Evolutionary conservation across 2,797 vertebrate genomes (phyloP), one percentile per base, ranked within the genome.

Genomic region (Ctenosaura bakeri): DNA sequence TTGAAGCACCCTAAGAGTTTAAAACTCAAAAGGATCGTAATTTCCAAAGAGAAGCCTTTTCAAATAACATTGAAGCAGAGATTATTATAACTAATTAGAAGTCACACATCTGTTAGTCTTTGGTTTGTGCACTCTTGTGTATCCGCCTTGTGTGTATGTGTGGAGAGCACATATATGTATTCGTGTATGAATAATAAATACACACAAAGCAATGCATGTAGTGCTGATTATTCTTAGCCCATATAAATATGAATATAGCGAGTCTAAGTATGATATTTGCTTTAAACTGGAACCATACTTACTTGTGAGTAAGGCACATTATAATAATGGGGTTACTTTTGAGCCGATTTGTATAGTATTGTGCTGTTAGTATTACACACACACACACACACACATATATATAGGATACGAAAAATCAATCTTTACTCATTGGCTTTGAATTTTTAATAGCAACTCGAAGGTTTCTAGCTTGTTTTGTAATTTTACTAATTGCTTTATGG

Each of bases 31-130:
- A 96, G 95, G 94, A 96, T 93, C 96, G 96, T 94, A 96, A 96
- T 97, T 97, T 97, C 94, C 94, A 91, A 92, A 95, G 95, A 94
- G 97, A 96, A 95, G 94, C 96, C 90, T 95, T 95, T 97, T 97
- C 96, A 95, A 96, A 76, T 96, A 93, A 94, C 92, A 80, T 90
- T 89, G 89, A 96, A 93, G 96, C 94, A 94, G 93, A 97, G 97
- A 97, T 97, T 97, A 97, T 97, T 97, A 97, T 97, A 97, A 97
- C 97, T 97, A 97, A 97, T 97, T 97, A 97, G 96, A 97, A 97
- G 97, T 97, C 97, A 97, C 96, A 97, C 97, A 97, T 97, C 97
- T 97, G 97, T 97, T 97, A 97, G 96, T 95, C 96, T 97, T 97
- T 96, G 85, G 94, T 97, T 97, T 97, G 95, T 97, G 96, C 95